phyloP scores from a whole-genome alignment of 1,140 invertebrate species.

The Eupristina koningsbergeri region DNA sequence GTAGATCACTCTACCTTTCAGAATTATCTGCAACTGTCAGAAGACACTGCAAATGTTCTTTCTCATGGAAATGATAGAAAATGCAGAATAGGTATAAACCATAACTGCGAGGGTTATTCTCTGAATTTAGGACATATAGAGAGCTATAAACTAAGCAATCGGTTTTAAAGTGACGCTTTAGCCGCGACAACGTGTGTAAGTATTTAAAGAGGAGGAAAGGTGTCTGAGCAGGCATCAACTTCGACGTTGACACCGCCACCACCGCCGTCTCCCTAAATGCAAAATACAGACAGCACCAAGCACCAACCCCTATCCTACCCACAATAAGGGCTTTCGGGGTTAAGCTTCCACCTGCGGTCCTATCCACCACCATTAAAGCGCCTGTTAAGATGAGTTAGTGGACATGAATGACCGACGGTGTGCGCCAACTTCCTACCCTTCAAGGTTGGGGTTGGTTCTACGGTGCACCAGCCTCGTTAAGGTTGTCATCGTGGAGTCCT shows the following conservation, averaged over 20 bases:
- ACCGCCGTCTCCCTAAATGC: background rate
- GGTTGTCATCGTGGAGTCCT: background rate
- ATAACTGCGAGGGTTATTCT: no score
- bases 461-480: background rate
- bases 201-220: no score
- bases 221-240: no score
- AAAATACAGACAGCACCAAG: background rate
- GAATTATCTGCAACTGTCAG: background rate
- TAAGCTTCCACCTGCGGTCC: background rate
- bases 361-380: background rate
- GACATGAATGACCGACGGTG: background rate
- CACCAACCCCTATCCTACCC: background rate
- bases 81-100: background rate
- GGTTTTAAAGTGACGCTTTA: conserved; percentile 23
- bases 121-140: background rate
- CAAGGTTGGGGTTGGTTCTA: no score
- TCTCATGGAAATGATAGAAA: no score
- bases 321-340: conserved; percentile 3
- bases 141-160: background rate
- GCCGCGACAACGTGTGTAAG: no score
- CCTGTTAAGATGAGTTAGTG: conserved; percentile 35
- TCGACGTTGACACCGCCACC: background rate
- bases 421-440: background rate
- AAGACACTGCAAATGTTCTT: background rate
- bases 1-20: no score